A percentile compares a stretch with the other conserved stretches of the same genome.
phyloP scores from a whole-genome alignment of 1,140 invertebrate species.

The Ptiloglossa arizonensis region DNA sequence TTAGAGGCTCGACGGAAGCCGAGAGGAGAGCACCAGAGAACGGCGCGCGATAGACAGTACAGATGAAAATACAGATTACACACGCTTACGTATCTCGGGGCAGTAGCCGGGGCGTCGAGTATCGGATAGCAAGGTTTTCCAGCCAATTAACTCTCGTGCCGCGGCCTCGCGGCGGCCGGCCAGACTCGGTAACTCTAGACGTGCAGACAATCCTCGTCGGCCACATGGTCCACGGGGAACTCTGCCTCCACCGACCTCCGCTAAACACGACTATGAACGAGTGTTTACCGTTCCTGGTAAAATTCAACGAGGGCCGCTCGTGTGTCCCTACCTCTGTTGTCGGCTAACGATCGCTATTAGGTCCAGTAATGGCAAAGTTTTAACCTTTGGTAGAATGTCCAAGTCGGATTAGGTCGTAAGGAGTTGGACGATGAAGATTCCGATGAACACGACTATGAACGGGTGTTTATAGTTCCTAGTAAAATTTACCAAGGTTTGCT shows the following conservation, averaged over 20 bases:
- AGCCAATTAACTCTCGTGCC: constrained; percentile 77
- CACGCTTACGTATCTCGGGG: constrained; percentile 72
- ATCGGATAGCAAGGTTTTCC: constrained; percentile 80
- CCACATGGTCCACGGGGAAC: constrained; percentile 58
- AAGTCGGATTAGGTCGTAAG: too few species aligned
- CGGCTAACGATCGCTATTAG: too few species aligned
- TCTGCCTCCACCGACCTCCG: constrained; percentile 5
- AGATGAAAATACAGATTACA: constrained; percentile 76
- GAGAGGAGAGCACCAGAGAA: background rate
- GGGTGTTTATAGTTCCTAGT: too few species aligned
- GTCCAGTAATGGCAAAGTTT: too few species aligned
- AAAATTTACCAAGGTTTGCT: too few species aligned
- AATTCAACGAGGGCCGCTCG: background rate
- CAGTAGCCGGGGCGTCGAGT: constrained; percentile 74
- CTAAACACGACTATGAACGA: constrained; percentile 11
- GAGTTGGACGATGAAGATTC: too few species aligned
- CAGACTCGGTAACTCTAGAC: constrained; percentile 76
- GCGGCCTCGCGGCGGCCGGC: constrained; percentile 57
- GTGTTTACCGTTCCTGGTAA: background rate
- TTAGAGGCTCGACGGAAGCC: constrained; percentile 13
- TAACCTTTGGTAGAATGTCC: too few species aligned
- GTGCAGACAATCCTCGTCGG: constrained; percentile 62
- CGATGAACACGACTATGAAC: too few species aligned
- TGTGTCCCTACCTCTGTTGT: background rate
- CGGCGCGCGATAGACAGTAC: constrained; percentile 40